Evolutionary conservation across 2,797 vertebrate species (phyloP).

Genomic region (Chiropotes sagulatus): DNA sequence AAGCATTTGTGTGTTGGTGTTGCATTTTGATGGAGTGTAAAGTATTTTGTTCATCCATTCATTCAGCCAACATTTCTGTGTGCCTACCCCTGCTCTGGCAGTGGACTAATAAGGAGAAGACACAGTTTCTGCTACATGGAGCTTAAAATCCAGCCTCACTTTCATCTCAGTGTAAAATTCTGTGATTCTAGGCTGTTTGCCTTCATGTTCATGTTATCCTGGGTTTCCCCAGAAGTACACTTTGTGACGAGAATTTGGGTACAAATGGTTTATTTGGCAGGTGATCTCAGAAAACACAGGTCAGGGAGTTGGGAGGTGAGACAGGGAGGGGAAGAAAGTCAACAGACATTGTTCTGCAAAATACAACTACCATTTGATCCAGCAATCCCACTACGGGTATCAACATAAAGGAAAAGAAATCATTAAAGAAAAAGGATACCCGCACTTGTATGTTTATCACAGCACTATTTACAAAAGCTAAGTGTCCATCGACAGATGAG

Average conservation of each 20-base stretch:
- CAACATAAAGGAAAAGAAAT: too few relatives aligned
- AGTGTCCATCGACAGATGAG: too few relatives aligned
- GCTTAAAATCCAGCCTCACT: neutral
- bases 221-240: neutral
- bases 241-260: neutral
- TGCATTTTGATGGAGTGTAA: neutral
- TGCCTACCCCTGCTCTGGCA: neutral
- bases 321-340: neutral
- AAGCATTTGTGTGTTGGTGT: neutral
- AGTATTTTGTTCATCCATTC: neutral
- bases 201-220: neutral
- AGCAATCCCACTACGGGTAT: too few relatives aligned
- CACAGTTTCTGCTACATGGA: neutral
- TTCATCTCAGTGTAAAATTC: neutral
- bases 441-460: neutral
- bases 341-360: neutral
- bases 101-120: neutral
- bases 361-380: neutral
- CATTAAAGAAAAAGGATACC: too few relatives aligned
- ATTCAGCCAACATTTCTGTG: neutral
- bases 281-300: neutral
- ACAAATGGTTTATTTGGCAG: neutral
- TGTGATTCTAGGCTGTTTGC: neutral
- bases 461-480: too few relatives aligned
- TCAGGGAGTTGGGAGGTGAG: neutral